phyloP scores from a whole-genome alignment of 1,140 invertebrate species.

The Pogonus chalceus region DNA sequence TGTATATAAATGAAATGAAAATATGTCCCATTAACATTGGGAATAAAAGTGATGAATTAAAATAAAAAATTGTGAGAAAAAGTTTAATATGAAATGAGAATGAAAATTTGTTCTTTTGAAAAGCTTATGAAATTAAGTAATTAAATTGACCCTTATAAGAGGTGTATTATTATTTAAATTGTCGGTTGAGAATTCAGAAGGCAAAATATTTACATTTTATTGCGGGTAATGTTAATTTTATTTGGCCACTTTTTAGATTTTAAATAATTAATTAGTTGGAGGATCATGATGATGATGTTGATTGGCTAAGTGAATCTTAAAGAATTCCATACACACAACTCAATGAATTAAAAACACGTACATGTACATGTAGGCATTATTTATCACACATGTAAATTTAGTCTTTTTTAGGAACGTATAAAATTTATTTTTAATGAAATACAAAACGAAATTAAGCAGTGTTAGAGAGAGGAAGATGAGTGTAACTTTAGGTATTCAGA shows the following conservation, averaged over 20 bases:
- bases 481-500: too few species aligned
- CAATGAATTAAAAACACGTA: background rate
- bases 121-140: too few species aligned
- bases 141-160: too few species aligned
- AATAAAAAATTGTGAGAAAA: too few species aligned
- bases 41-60: too few species aligned
- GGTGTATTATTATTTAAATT: too few species aligned
- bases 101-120: too few species aligned
- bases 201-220: background rate
- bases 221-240: background rate
- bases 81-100: too few species aligned
- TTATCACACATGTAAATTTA: background rate
- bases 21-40: too few species aligned
- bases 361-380: background rate
- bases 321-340: background rate
- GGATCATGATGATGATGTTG: background rate
- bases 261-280: background rate
- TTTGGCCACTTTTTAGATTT: background rate
- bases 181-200: too few species aligned
- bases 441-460: background rate
- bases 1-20: too few species aligned
- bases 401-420: background rate
- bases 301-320: background rate
- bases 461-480: background rate
- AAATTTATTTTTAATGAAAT: background rate